Evolutionary conservation across 2,888 invertebrate genomes (phyloP), one percentile per base, ranked within the genome.

Genomic region (Portevinia maculata): DNA sequence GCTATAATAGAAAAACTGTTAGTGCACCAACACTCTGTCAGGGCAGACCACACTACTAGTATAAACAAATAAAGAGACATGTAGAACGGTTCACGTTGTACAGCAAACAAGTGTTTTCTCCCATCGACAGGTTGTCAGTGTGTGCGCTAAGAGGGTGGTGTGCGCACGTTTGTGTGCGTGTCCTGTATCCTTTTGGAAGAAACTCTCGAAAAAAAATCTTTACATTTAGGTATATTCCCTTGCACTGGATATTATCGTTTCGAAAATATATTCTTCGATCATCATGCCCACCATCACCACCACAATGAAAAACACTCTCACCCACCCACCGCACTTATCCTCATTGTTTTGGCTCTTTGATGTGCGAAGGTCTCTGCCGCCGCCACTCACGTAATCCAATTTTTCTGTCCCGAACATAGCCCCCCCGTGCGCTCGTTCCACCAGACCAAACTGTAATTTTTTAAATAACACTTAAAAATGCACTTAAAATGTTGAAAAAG

Each of bases 31-130:
- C 52, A 81, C 64, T 11, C 17, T 9, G 17, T 8, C 11, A 60
- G 13, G 57, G 34, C 28, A 28, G 8, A 46, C 11, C 62, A 70
- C 65, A 75, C 65, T 32, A 76, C n/a, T 21, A 37, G 65, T 75
- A 75, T 81, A 81, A 81, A 81, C 62, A 81, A 81, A 81, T 70
- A 71, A 79, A 32, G 55, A 60, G 70, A 50, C 41, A 28, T 17
- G 37, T 17, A 37, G 11, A 2, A 59, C 37, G 46, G 39, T 60
- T 78, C 67, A 65, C 71, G 71, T 78, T 78, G 62, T 81, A 73
- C 83, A 84, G 83, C 84, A 84, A 84, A 84, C 84, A 84, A 84
- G 84, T 84, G 84, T 84, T 78, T 84, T 39, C 30, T 55, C 64
- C 39, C 65, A 67, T 52, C 39, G 44, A 6, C 11, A 34, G 13